Evolutionary conservation across 2,113 vertebrate genomes (phyloP), one percentile per base, ranked within the genome.

Genomic region (Aramus guarauna): DNA sequence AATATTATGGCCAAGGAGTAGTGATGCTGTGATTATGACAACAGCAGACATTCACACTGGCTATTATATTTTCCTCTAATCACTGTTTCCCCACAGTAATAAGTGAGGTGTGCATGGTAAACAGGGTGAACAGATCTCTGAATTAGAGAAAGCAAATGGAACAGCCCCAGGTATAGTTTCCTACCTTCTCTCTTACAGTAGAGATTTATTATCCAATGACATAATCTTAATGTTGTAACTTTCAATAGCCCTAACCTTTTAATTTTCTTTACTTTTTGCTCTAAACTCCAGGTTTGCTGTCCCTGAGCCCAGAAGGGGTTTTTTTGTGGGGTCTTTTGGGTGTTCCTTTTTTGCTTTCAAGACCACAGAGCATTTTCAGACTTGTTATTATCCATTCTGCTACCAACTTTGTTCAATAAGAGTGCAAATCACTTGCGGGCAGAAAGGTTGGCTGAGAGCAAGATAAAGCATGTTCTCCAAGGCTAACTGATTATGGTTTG

Each of bases 381-480:
- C 58, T 80, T 73, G 29, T 69, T 93, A 80, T 92, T 90, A 94
- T 90, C 90, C 82, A 67, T 95, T 95, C 88, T 88, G 85, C 59
- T 85, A 62, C 84, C 77, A 92, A 30, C 86, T 91, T 86, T 68
- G 53, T 72, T 87, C 88, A 94, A 20, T 91, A 87, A 73, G 91
- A 81, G 58, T 67, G 88, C 68, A 95, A 92, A 94, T 85, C 86
- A 94, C 91, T 95, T 78, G 69, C 15, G 11, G 69, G 84, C 73
- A 95, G 58, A 84, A 64, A 89, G 91, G 95, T 66, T 94, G 89
- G 45, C 50, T 8, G n/a, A 78, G 58, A 96, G 84, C 91, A 95
- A 95, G 92, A 94, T 82, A 87, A 92, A 92, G 81, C 86, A 72
- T 73, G 88, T 85, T 94, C 95, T 96, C 92, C 17, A 12, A 93